phyloP scores from a whole-genome alignment of 2,888 invertebrate genomes.

The Hemithea aestivaria region DNA sequence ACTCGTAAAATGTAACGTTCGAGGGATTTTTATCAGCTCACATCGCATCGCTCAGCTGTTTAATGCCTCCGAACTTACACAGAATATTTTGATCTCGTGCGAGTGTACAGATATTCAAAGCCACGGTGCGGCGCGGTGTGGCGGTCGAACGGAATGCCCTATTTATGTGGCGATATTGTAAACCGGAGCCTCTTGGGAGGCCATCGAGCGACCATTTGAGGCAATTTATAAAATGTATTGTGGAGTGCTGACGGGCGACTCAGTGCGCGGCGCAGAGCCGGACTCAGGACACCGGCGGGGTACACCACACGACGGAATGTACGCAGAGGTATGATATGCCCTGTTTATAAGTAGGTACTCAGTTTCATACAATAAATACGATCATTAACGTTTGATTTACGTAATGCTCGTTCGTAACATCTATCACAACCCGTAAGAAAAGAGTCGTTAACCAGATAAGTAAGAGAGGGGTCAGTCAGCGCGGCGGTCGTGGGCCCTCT shows the following conservation, averaged over 20 bases:
- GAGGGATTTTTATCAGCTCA: constrained; percentile 1
- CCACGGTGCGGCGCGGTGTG: constrained; percentile 1
- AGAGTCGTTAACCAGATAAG: too few species aligned
- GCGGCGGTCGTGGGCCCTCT: too few species aligned
- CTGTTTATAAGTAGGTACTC: too few species aligned
- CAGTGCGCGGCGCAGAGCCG: constrained; percentile 1
- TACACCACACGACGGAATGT: too few species aligned
- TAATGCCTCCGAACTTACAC: constrained; percentile 10
- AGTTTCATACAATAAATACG: too few species aligned
- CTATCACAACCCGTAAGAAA: too few species aligned
- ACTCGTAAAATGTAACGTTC: too few species aligned
- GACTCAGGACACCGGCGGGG: background rate
- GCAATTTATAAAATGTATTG: constrained; percentile 39
- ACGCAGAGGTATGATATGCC: too few species aligned
- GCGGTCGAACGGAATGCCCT: constrained; percentile 6
- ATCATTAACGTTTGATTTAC: too few species aligned
- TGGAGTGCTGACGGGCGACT: constrained; percentile 27
- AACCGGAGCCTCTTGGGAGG: constrained; percentile 21
- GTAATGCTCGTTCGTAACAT: too few species aligned
- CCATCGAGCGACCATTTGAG: constrained; percentile 22
- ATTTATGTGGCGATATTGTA: constrained; percentile 25
- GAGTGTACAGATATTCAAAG: constrained; percentile 8
- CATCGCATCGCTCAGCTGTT: constrained; percentile 9
- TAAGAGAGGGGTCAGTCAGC: too few species aligned
- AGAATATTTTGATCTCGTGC: constrained; percentile 8